Base-by-base conservation (phyloP, 2,888 invertebrate genomes). In the Cryptus armator region DNA sequence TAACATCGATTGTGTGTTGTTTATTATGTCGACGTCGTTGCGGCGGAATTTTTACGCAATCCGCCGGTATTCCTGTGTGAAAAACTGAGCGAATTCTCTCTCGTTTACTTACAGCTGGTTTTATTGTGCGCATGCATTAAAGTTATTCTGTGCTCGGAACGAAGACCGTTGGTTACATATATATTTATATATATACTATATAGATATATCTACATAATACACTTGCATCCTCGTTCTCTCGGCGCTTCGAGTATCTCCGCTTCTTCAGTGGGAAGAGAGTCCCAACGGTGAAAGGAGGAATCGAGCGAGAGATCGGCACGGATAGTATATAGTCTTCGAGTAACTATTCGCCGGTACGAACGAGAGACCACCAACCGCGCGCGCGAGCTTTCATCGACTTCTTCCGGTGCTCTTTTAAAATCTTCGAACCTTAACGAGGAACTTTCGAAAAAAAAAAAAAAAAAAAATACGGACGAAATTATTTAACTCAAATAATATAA, bases 221-320 rank as follows among this genome's bases (percentile, higher is more conserved):
- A 37, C 37, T 37, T 37, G 37, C 37, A 37, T 67, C 44, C 44
- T 44, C 44, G 66, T 24, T 67, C 66, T 44, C 64, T 43, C 51
- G 37, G 9, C n/a, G 70, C 51, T 51, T 71, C 71, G 64, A 32
- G 64, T 37, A 16, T 0, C 37, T 7, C 12, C 37, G 51, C 71
- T 19, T 16, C 29, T 19, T 16, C 48, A 16, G 71, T 51, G 29
- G 71, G 37, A 71, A 53, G 71, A 71, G 44, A 19, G 24, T 16
- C 19, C 6, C 53, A n/a, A 19, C 72, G 72, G 72, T 72, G 72
- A 72, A 72, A 72, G 72, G 72, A 72, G 14, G 37, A 43, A 53
- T 56, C 72, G 72, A n/a, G 19, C 56, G 24, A 51, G 59, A 56
- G 67, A 43, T 44, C 66, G 66, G 10, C 43, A 12, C 53, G 51